Base-by-base conservation (phyloP, 64 coral and sea anemone species). In the Hydrozoanthus tunicans region DNA sequence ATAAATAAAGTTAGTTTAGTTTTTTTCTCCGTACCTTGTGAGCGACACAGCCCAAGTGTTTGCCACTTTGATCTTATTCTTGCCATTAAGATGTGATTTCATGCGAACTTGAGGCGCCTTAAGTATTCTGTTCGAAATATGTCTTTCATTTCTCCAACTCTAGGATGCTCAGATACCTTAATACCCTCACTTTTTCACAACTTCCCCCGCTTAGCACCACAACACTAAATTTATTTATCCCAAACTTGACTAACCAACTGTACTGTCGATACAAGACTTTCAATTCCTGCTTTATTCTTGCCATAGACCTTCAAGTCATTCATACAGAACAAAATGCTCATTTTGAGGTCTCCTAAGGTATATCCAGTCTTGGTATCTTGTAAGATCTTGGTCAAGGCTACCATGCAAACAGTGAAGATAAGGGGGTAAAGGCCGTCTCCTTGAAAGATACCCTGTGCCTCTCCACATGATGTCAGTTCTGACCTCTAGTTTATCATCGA, bases 321-420 rank as follows among this genome's bases (percentile, higher is more conserved):
- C 78, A 81, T 81, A 81, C 51, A 79, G 58, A 58, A 52, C 24
- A 79, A 79, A 79, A 3, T 3, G n/a, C 5, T 79, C 58, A 81
- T 81, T 81, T 81, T 81, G 56, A 81, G 52, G 79, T 60, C 79
- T 81, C 79, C 79, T 58, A 81, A 81, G 79, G 79, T 81, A 81
- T 81, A 62, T 81, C 79, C 8, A 59, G 15, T 57, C 56, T 81
- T 81, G 57, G 79, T 17, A 62, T 81, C 56, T 62, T 62, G 79
- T 81, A 81, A 53, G 57, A 81, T 81, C 79, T 81, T 62, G 59
- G 59, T 62, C 59, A 62, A 62, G 59, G 59, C 6, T 62, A 62
- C 11, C 11, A 62, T 62, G 11, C 11, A 62, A 62, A 62, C 59
- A 62, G 59, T 62, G 11, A 62, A 62, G 59, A 62, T 62, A 52